Base-by-base conservation (phyloP, 2,113 vertebrate genomes). In the Upupa epops region DNA sequence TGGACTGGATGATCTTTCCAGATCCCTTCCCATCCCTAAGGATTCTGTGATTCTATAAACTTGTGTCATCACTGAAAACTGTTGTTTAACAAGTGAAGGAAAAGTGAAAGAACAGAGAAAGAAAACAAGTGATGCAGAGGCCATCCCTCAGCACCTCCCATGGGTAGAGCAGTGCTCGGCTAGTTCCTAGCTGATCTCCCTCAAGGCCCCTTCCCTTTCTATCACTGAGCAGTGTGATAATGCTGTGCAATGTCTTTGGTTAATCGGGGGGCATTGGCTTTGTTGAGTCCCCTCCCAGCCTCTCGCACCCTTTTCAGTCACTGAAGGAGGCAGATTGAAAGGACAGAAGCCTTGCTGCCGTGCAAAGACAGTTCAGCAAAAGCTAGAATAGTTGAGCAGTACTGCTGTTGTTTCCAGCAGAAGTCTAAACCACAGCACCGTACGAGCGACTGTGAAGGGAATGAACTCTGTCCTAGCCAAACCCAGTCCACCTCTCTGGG, bases 231-330 rank as follows among this genome's bases (percentile, higher is more conserved):
- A 68, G 26, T 56, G 22, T 42, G 19, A 25, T 22, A 36, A n/a
- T 8, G 8, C 20, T 59, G 29, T 36, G 69, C 29, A 56, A 42
- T 8, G 14, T 48, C 34, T 72, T 75, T 32, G 8, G 9, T 72
- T 72, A 55, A 12, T 72, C 37, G 63, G 59, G n/a, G 22, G 84
- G n/a, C 65, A n/a, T 81, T 26, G 69, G 45, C 51, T 69, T 54
- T 8, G 5, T 31, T 40, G 13, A 36, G 52, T 60, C 15, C 15
- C 26, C 32, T 64, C 21, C 21, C 37, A 59, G 25, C 4, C 28
- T 71, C 1, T 13, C 74, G 26, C 0, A 0, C 18, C 14, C 13
- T 83, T 13, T 5, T 9, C 28, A 25, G 0, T 65, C 8, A 4
- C 24, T 76, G 31, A 1, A 5, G 20, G 15, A 18, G 15, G 16